Percentiles rank a stretch among this genome's conserved stretches.
Conservation (phyloP, 2,797 vertebrate species). For the Spinus pinus region DNA sequence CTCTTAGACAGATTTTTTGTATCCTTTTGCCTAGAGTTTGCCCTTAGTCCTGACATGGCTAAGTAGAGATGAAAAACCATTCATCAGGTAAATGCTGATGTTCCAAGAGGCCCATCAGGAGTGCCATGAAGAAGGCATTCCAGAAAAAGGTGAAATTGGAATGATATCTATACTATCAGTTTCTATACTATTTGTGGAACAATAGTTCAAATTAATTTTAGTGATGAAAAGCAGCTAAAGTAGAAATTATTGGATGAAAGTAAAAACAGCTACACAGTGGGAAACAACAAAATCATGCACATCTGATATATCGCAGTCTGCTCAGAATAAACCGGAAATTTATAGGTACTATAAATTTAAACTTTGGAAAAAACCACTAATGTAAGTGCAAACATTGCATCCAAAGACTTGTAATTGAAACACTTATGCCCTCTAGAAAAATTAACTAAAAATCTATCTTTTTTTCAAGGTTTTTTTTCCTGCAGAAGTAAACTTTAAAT, state of each 20-base stretch:
- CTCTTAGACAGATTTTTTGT: neutral
- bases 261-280: neutral
- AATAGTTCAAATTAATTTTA: neutral
- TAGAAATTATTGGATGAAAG: neutral
- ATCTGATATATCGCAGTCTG: fast-evolving
- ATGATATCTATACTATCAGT: neutral
- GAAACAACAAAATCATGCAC: neutral
- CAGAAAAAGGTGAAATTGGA: neutral
- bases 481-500: neutral
- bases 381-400: neutral
- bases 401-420: neutral
- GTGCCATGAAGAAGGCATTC: neutral
- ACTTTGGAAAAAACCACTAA: neutral
- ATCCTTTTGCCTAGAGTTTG: neutral
- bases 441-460: neutral
- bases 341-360: neutral
- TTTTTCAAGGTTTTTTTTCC: neutral
- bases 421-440: fast-evolving
- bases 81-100: neutral
- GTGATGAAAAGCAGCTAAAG: neutral
- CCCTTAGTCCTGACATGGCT: neutral
- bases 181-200: neutral
- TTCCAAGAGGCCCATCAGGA: neutral
- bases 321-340: neutral
- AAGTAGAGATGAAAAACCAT: neutral